Evolutionary conservation across 2,113 vertebrate species (phyloP).

Genomic region (Burhinus oedicnemus): DNA sequence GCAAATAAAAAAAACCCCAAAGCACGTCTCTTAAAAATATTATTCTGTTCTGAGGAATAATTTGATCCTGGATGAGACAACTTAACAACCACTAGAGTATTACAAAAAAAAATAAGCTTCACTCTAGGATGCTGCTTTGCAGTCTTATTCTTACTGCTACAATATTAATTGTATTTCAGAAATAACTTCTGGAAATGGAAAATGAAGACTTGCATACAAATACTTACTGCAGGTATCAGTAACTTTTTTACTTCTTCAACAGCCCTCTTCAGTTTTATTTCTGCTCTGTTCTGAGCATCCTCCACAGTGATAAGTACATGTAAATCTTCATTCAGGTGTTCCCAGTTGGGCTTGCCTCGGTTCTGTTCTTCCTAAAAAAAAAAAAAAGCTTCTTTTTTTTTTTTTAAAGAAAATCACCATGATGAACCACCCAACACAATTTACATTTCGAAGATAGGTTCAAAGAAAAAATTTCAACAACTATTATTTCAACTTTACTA

Average conservation of each 20-base stretch:
- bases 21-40: neutral
- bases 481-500: neutral
- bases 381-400: too few species aligned
- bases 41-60: neutral
- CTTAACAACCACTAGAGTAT: neutral
- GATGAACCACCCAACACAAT: neutral
- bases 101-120: neutral
- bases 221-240: constrained; percentile 93
- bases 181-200: neutral
- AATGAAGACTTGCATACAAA: neutral
- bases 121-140: neutral
- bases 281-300: constrained; percentile 95
- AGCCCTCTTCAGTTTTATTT: constrained; percentile 94
- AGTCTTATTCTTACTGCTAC: neutral
- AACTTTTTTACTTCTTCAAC: constrained; percentile 95
- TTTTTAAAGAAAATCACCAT: neutral
- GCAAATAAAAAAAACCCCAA: neutral
- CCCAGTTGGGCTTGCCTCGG: constrained; percentile 96
- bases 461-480: neutral
- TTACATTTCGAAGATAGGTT: neutral
- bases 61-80: fast-evolving
- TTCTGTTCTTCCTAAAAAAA: constrained; percentile 92
- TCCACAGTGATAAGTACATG: constrained; percentile 97
- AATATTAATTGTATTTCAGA: neutral
- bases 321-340: constrained; percentile 95